Conservation (phyloP, 1,140 invertebrate genomes). For the Homalodisca vitripennis region DNA sequence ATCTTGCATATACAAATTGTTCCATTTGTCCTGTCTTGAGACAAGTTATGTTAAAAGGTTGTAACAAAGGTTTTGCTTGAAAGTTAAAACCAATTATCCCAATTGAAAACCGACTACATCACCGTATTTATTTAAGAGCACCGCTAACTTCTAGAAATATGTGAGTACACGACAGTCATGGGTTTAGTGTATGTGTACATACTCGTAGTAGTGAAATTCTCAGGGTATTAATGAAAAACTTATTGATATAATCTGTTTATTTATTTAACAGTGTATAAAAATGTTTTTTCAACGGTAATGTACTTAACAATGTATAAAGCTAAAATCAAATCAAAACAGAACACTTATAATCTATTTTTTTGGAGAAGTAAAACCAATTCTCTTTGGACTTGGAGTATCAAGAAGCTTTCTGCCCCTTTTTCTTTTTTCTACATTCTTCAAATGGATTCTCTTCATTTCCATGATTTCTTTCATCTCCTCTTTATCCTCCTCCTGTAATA, state of each 20-base stretch:
- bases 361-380: not conserved
- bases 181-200: not conserved
- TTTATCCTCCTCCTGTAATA: slow-evolving; percentile 78
- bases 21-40: too few relatives aligned
- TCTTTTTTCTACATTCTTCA: slow-evolving; percentile 68
- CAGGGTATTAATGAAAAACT: not conserved
- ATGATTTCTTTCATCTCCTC: slow-evolving; percentile 92
- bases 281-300: not conserved
- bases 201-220: not conserved
- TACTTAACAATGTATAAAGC: not conserved
- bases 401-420: slow-evolving; percentile 44
- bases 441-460: slow-evolving; percentile 85
- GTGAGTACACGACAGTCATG: not conserved
- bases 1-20: too few relatives aligned
- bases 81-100: not conserved
- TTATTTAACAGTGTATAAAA: slow-evolving; percentile 17
- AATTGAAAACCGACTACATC: not conserved
- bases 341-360: not conserved
- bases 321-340: not conserved
- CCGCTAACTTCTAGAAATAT: not conserved
- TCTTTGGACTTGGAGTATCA: slow-evolving; percentile 32
- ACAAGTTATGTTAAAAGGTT: too few relatives aligned
- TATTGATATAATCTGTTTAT: not conserved
- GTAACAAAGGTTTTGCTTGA: too few relatives aligned
- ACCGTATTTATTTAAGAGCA: not conserved